Evolutionary conservation across 2,888 invertebrate genomes (phyloP).

Genomic region (Noctua pronuba): DNA sequence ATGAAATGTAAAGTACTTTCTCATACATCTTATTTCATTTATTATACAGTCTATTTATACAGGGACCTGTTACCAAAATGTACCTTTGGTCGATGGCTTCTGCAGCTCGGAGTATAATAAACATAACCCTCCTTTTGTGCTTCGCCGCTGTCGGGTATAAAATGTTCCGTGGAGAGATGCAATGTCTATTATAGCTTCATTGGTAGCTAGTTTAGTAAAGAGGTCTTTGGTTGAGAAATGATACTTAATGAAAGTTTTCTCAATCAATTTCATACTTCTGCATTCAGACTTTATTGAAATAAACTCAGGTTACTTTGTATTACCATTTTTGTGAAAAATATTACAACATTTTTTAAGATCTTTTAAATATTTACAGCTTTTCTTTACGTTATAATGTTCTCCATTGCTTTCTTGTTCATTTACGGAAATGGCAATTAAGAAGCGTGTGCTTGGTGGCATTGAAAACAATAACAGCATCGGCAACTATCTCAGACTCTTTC

Average conservation of each 20-base stretch:
- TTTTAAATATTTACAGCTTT: neutral
- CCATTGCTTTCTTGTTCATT: conserved; percentile 72
- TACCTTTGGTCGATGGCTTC: neutral
- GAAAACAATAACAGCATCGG: conserved; percentile 86
- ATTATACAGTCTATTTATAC: neutral
- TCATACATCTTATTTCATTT: neutral
- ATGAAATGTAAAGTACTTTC: neutral
- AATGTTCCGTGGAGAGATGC: neutral
- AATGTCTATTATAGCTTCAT: neutral
- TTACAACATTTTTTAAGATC: neutral
- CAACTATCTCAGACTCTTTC: conserved; percentile 86
- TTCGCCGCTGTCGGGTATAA: neutral
- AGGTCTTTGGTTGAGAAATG: neutral
- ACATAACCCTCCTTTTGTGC: neutral
- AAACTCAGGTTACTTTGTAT: neutral
- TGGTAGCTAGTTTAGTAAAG: neutral
- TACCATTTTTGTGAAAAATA: neutral
- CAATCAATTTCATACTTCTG: neutral
- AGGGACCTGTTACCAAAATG: neutral
- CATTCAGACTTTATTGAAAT: neutral
- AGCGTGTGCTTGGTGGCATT: conserved; percentile 81
- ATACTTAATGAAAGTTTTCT: neutral
- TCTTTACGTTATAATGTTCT: conserved; percentile 62
- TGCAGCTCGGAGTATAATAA: neutral
- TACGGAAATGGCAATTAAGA: conserved; percentile 87